Evolutionary conservation across 2,113 vertebrate species (phyloP).

Genomic region (Smithornis capensis): DNA sequence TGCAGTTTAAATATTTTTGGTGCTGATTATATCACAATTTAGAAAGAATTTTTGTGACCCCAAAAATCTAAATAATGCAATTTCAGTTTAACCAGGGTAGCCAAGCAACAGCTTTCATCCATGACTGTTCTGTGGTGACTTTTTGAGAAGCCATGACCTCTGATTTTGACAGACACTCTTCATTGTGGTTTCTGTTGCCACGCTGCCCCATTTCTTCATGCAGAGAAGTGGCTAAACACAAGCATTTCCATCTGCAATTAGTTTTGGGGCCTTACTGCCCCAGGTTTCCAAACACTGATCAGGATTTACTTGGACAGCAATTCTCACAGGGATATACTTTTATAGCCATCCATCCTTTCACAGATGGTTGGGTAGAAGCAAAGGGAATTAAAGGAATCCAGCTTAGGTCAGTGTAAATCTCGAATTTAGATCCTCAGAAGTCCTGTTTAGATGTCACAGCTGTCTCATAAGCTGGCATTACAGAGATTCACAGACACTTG

Average conservation of each 20-base stretch:
- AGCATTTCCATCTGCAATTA: not conserved
- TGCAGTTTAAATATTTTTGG: not conserved
- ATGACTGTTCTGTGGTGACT: not conserved
- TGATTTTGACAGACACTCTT: not conserved
- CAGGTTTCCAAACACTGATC: not conserved
- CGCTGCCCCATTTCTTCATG: not conserved
- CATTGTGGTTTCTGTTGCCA: not conserved
- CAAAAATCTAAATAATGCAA: not conserved
- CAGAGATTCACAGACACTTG: not conserved
- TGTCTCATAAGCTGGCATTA: not conserved
- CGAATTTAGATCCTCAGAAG: conserved; percentile 29
- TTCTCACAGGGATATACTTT: not conserved
- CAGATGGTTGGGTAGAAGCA: conserved; percentile 42
- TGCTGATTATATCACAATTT: not conserved
- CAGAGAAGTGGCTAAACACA: not conserved
- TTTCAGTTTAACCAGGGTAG: not conserved
- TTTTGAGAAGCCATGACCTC: not conserved
- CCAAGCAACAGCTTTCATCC: not conserved
- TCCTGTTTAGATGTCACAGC: conserved; percentile 14
- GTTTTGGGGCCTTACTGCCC: not conserved
- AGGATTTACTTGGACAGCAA: not conserved
- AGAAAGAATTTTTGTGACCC: not conserved
- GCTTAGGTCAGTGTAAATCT: conserved; percentile 28
- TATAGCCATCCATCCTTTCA: not conserved
- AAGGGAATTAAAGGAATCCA: not conserved